Base-by-base conservation (phyloP, 2,888 invertebrate genomes). In the Campopleginae sp. region DNA sequence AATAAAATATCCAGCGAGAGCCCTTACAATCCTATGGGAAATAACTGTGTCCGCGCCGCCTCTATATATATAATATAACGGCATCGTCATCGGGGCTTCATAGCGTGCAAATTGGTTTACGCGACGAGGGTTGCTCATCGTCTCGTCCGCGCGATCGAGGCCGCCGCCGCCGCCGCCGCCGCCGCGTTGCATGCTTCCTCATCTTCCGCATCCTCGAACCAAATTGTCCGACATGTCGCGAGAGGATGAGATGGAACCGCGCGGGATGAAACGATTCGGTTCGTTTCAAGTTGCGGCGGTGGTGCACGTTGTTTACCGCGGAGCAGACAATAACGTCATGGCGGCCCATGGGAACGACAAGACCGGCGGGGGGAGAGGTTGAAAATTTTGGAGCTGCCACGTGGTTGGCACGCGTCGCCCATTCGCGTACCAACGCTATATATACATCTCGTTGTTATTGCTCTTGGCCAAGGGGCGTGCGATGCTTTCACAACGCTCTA, bases 51-150 rank as follows among this genome's bases (percentile, higher is more conserved):
- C n/a, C n/a, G n/a, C n/a, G n/a, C n/a, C n/a, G n/a, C n/a, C n/a
- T n/a, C n/a, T n/a, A n/a, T n/a, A n/a, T n/a, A n/a, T n/a, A n/a
- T n/a, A n/a, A n/a, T 79, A 86, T 86, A 86, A 87, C 89, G 86
- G 88, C n/a, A 90, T 91, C 89, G 89, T 90, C 91, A 89, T 89
- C 88, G 89, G 88, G 88, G 89, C 90, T 91, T 91, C 90, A 90
- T 91, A 88, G 92, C 91, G 93, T 91, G 92, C 92, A 93, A 93
- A 93, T 93, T 93, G 93, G 92, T 93, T 93, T 93, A 93, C 92
- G 92, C 85, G 91, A 80, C 82, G 84, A 82, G 88, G 87, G 83
- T 80, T 70, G 33, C 63, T 12, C 27, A 38, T 23, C 58, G n/a
- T n/a, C 27, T 19, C 61, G 42, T 19, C 63, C 54, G n/a, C n/a